phyloP scores from a whole-genome alignment of 2,888 invertebrate species.

The Leptinotarsa tumamoca region DNA sequence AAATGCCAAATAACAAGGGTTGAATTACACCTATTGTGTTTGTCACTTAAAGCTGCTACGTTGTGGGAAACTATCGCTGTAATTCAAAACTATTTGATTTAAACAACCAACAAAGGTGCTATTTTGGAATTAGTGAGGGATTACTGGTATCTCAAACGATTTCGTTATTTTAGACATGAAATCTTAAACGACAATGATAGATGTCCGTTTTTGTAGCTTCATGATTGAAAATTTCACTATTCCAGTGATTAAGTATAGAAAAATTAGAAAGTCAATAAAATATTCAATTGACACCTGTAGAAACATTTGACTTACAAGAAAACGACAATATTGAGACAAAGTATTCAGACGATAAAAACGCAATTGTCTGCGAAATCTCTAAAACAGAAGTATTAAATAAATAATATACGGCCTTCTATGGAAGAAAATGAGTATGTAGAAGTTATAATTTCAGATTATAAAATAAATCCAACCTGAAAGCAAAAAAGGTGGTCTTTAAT shows the following conservation, averaged over 20 bases:
- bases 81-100: conserved; percentile 42
- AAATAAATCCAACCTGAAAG: conserved; percentile 11
- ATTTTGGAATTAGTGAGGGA: conserved; percentile 10
- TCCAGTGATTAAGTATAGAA: no score
- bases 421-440: conserved; percentile 10
- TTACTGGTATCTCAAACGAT: neutral
- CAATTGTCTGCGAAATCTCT: neutral
- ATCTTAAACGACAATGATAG: no score
- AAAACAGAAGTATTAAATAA: neutral
- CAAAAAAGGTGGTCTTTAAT: conserved; percentile 3
- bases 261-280: no score
- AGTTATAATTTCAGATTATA: conserved; percentile 17
- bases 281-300: no score
- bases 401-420: neutral
- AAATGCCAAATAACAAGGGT: conserved; percentile 62
- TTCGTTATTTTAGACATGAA: neutral
- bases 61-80: conserved; percentile 44
- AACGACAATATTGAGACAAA: no score
- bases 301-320: no score
- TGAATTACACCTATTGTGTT: conserved; percentile 60
- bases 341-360: neutral
- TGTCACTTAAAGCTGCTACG: conserved; percentile 53
- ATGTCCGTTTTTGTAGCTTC: no score
- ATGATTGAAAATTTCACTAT: no score
- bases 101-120: neutral